Evolutionary conservation across 2,113 vertebrate species (phyloP).

Genomic region (Dasyurus viverrinus): DNA sequence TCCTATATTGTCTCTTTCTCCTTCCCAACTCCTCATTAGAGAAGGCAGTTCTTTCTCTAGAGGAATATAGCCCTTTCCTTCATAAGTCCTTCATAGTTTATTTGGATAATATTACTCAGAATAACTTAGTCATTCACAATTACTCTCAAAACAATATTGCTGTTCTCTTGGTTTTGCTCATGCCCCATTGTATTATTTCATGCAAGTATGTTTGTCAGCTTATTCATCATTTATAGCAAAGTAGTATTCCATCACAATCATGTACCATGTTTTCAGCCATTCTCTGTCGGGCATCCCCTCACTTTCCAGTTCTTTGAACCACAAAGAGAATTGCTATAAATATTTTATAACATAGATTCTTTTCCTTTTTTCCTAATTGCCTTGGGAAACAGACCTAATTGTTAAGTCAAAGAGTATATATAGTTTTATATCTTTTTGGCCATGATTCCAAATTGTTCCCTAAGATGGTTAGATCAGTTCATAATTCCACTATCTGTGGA

Average conservation of each 20-base stretch:
- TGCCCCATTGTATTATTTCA: background rate
- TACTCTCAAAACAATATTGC: background rate
- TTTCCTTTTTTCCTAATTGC: background rate
- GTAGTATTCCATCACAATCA: background rate
- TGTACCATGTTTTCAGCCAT: background rate
- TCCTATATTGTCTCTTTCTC: background rate
- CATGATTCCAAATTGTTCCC: background rate
- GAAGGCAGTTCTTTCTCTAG: background rate
- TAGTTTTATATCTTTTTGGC: background rate
- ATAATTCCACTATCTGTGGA: background rate
- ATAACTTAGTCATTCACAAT: background rate
- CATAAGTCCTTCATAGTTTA: background rate
- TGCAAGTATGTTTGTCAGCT: background rate
- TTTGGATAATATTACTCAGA: background rate
- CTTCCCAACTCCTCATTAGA: background rate
- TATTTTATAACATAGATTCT: background rate
- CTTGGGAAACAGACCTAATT: background rate
- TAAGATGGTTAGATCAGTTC: background rate
- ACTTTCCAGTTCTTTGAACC: background rate
- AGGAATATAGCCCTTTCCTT: background rate
- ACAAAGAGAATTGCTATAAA: background rate
- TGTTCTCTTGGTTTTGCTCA: background rate
- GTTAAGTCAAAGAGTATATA: background rate
- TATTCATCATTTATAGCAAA: background rate
- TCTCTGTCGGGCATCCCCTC: background rate